Percentiles rank a stretch among this genome's conserved stretches.
Evolutionary conservation across 2,888 invertebrate genomes (phyloP).

Genomic region (Eristalinus sepulchralis): DNA sequence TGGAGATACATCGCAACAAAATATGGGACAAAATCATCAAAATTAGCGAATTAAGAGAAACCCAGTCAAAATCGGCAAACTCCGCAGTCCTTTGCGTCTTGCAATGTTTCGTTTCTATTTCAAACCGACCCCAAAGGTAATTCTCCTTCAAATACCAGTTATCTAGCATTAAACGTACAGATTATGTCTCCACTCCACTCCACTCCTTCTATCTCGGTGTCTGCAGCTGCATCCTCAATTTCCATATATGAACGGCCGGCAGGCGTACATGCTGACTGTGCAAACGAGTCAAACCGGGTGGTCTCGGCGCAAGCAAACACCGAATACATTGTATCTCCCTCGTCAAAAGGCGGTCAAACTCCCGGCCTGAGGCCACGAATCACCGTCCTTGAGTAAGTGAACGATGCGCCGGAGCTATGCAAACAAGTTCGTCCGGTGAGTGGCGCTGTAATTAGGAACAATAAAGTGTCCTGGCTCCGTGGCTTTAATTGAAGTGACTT

Average conservation of each 20-base stretch:
- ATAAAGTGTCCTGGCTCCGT: slow-evolving; percentile 8
- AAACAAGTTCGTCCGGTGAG: background rate
- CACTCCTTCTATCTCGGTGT: too few relatives aligned
- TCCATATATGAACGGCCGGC: background rate
- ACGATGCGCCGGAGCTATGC: background rate
- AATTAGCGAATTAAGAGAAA: too few relatives aligned
- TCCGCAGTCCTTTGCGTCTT: too few relatives aligned
- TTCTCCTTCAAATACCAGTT: too few relatives aligned
- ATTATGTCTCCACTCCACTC: too few relatives aligned
- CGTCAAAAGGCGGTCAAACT: background rate
- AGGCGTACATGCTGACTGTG: background rate
- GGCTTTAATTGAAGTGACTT: slow-evolving; percentile 7
- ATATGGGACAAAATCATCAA: too few relatives aligned
- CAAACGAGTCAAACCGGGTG: background rate
- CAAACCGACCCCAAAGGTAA: too few relatives aligned
- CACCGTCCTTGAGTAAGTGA: background rate
- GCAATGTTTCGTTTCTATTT: too few relatives aligned
- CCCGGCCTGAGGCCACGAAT: background rate
- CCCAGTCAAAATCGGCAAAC: too few relatives aligned
- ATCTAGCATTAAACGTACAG: too few relatives aligned
- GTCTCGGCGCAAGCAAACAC: background rate
- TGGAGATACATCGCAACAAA: too few relatives aligned
- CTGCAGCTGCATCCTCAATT: background rate
- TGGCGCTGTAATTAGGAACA: slow-evolving; percentile 4
- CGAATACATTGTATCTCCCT: background rate